phyloP scores from a whole-genome alignment of 2,797 vertebrate species.

The Cyclopterus lumpus region DNA sequence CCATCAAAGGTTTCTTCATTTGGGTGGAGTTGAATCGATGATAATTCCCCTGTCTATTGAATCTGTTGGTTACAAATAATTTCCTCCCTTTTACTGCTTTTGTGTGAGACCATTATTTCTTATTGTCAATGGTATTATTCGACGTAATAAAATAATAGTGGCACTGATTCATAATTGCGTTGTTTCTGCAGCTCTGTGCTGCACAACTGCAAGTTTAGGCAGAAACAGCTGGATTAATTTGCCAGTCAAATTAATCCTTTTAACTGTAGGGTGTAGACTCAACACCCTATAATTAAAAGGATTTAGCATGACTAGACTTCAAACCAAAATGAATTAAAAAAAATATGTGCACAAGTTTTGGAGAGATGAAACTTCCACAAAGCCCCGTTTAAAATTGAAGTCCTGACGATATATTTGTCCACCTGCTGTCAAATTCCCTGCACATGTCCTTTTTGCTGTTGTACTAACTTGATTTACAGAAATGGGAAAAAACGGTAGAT shows the following conservation, averaged over 20 bases:
- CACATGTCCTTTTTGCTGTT: neutral
- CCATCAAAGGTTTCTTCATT: neutral
- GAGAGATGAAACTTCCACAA: neutral
- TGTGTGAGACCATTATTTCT: neutral
- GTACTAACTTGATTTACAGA: neutral
- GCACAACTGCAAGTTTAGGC: slow-evolving; percentile 19
- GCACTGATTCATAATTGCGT: neutral
- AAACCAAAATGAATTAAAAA: neutral
- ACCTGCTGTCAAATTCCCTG: slow-evolving; percentile 15
- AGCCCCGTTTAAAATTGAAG: neutral
- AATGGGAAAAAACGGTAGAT: neutral
- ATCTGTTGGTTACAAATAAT: neutral
- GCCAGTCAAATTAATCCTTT: too few species aligned
- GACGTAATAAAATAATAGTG: neutral
- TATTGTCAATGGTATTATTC: neutral
- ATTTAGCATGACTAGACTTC: neutral
- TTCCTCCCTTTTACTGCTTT: slow-evolving; percentile 12
- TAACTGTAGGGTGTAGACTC: too few species aligned
- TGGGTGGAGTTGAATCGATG: slow-evolving; percentile 41
- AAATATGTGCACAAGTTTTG: neutral
- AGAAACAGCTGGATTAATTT: neutral
- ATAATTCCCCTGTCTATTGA: neutral
- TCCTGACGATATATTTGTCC: neutral
- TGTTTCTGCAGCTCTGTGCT: slow-evolving; percentile 9
- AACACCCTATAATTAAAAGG: neutral